Evolutionary conservation across 2,888 invertebrate species (phyloP), one percentile per base, ranked within the genome.

Genomic region (Erynnis tages): DNA sequence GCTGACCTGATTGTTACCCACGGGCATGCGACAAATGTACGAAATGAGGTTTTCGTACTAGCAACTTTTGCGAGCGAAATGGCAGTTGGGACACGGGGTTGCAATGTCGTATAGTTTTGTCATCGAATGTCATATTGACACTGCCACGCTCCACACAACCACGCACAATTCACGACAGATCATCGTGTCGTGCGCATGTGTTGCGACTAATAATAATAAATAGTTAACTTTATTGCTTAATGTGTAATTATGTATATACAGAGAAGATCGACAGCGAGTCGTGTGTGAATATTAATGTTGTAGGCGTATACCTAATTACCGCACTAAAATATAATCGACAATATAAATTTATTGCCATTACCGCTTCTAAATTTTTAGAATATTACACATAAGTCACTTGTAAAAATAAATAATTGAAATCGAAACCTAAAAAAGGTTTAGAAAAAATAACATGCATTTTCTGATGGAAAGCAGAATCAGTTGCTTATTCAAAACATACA

Each of bases 371-470:
- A 14, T 40, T 32, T n/a, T 2, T 27, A 11, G 5, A 16, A 16
- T 27, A 37, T 47, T 37, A 30, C 6, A 21, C 29, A 30, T 13
- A 1, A 29, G 27, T 46, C 8, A 48, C 7, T 21, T 7, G 19
- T 32, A 34, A 50, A 61, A 30, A 53, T 37, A 55, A 58, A 23
- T 56, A 50, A 54, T 44, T 48, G 35, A 47, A 53, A 48, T 52
- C 35, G 45, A 52, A 52, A 54, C 47, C 47, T 23, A 52, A 41
- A 58, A 44, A 1, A 38, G 55, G n/a, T 38, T 55, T 54, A 49
- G n/a, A 43, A 46, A 45, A 59, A 61, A 14, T 34, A 43, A 71
- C 76, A 70, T 74, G 78, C 75, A 75, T 69, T 68, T 63, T 59
- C 61, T 61, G 58, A 66, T 68, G 58, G 60, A 59, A 79, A 78